Base-by-base conservation (phyloP, 2,888 invertebrate genomes). In the Gerris lacustris region DNA sequence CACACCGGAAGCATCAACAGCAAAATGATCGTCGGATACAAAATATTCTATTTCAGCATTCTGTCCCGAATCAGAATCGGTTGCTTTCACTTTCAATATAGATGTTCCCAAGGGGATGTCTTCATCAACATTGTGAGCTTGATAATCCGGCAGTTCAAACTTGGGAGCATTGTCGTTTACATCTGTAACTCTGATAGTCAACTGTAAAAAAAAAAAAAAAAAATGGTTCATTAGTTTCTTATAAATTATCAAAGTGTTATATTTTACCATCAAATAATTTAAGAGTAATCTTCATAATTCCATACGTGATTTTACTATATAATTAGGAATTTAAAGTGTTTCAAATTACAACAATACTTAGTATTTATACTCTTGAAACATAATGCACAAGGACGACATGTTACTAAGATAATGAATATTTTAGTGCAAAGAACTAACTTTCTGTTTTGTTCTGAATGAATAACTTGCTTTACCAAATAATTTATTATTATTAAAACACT, bases 101-200 rank as follows among this genome's bases (percentile, higher is more conserved):
- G 91, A 92, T 45, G 94, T 92, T 72, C 96, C 96, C 62, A 94
- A 84, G 0, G 93, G 89, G 75, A 95, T 91, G 79, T 97, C 96
- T 82, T 97, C 96, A 78, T 95, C 94, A 1, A 96, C 92, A 79
- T 96, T 96, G 81, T 95, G 94, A 0, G 95, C 94, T 81, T 96
- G 96, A 81, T 97, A 97, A 80, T 97, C 94, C 0, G 96, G 96
- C 75, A 97, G 82, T 82, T 96, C 96, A 79, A 94, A 96, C 81
- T 94, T 93, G 0, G 97, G 97, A 7, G 94, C 92, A 81, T 98
- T 97, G 82, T 98, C 98, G 80, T 99, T 99, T 66, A 96, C 93
- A 81, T 98, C 98, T 6, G 92, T 92, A 66, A 99, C 95, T 74
- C 93, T 88, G 75, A 96, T 94, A 5, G 94, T 95, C 67, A 95